Base-by-base conservation (phyloP, 2,797 vertebrate genomes). In the Xenops minutus region DNA sequence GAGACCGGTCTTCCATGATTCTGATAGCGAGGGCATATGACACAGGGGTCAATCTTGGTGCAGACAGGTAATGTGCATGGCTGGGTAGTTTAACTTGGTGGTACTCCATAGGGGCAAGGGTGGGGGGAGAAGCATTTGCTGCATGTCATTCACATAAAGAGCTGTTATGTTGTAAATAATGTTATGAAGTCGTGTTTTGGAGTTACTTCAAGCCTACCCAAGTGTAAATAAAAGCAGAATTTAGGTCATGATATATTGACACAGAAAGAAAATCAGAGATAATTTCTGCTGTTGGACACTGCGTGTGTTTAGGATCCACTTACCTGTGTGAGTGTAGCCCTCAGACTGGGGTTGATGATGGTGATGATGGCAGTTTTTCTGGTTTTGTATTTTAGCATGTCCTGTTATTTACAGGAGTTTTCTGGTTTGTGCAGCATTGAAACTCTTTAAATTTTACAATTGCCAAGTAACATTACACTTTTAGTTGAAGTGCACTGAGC, bases 1-100 rank as follows among this genome's bases (percentile, higher is more conserved):
- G 99, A 4, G 99, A 99, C 96, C 97, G 99, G 19, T 98, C 98
- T 43, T 99, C 98, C 64, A 99, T 99, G 99, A 99, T 99, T 94
- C 95, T 98, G 6, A 98, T 99, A 92, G 99, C 99, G 82, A 98
- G 98, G 98, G 98, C 99, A 23, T 99, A 98, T 39, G 99, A 99
- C 92, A 98, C 97, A 0, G 99, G 99, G 30, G 55, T 97, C 63
- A 99, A 98, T 93, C 98, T 99, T 79, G 96, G 98, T 51, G 97
- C 98, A 71, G 98, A 99, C 97, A 99, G 99, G 99, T 99, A 97
- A 54, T 83, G 59, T 79, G n/a, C 30, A 8, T 66, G 63, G 41
- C 74, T 64, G 18, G 75, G 36, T 39, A 22, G 44, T 10, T 61
- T 49, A 37, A 51, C 7, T 85, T 73, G 29, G 12, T 83, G 36